Conservation (phyloP, 2,888 invertebrate species). For the Carabus problematicus region DNA sequence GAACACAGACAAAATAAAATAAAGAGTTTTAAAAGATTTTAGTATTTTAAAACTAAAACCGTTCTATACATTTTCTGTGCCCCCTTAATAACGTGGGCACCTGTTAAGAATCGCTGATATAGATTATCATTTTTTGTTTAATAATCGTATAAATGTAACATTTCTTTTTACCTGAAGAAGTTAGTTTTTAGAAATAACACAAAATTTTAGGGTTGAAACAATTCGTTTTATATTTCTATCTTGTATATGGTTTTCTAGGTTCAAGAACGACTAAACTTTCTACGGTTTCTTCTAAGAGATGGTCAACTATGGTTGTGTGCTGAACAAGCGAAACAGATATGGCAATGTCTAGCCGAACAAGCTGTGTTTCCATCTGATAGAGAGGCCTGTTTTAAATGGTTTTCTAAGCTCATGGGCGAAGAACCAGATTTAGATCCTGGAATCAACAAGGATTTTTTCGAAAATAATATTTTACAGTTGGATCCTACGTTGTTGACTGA, state of each 20-base stretch:
- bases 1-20: too few species aligned
- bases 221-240: neutral
- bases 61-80: too few species aligned
- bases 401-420: slow-evolving; percentile 95
- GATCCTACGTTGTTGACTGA: slow-evolving; percentile 92
- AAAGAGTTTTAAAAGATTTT: too few species aligned
- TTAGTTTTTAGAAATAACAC: neutral
- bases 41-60: too few species aligned
- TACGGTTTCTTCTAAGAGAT: slow-evolving; percentile 88
- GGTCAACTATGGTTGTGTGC: slow-evolving; percentile 97
- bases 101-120: too few species aligned
- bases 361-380: slow-evolving; percentile 92
- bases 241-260: slow-evolving; percentile 74
- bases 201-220: neutral
- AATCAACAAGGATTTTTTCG: slow-evolving; percentile 95
- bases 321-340: slow-evolving; percentile 96
- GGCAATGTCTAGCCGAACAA: slow-evolving; percentile 94
- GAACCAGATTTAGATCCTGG: slow-evolving; percentile 97
- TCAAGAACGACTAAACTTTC: slow-evolving; percentile 90
- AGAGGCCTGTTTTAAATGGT: slow-evolving; percentile 98
- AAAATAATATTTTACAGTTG: slow-evolving; percentile 89
- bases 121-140: too few species aligned
- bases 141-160: too few species aligned
- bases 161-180: neutral
- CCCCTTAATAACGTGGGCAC: too few species aligned